phyloP scores from a whole-genome alignment of 2,113 vertebrate species.

The Embiotoca jacksoni region DNA sequence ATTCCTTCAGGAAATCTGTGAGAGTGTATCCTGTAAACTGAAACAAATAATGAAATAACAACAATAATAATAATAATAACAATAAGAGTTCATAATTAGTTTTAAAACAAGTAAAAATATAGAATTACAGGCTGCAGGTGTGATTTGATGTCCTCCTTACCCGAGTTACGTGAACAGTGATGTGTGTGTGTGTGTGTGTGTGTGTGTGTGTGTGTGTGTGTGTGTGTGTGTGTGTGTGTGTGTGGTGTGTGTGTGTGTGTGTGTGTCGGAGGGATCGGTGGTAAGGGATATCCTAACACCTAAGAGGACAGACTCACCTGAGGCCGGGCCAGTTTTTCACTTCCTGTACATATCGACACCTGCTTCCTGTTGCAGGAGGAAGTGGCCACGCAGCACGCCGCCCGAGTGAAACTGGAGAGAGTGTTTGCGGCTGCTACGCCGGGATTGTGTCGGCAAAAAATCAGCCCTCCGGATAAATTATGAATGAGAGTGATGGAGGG shows the following conservation, averaged over 20 bases:
- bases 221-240: slow-evolving; percentile 41
- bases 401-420: slow-evolving; percentile 73
- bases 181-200: slow-evolving; percentile 28
- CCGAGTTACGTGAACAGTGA: background rate
- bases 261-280: slow-evolving; percentile 27
- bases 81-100: background rate
- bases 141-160: background rate
- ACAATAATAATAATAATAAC: background rate
- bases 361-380: slow-evolving; percentile 84
- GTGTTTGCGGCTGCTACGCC: slow-evolving; percentile 70
- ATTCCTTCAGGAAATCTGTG: too few relatives aligned
- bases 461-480: slow-evolving; percentile 86
- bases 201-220: slow-evolving; percentile 33
- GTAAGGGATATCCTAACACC: slow-evolving; percentile 80
- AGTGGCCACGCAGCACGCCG: slow-evolving; percentile 80
- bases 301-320: slow-evolving; percentile 80
- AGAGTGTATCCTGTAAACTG: too few relatives aligned
- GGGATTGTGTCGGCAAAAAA: slow-evolving; percentile 82
- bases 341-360: slow-evolving; percentile 84
- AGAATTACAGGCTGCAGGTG: background rate
- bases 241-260: slow-evolving; percentile 47
- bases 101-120: background rate
- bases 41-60: background rate
- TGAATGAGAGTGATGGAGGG: slow-evolving; percentile 83
- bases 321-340: slow-evolving; percentile 80